phyloP scores from a whole-genome alignment of 2,797 vertebrate genomes.

The Falco concolor region DNA sequence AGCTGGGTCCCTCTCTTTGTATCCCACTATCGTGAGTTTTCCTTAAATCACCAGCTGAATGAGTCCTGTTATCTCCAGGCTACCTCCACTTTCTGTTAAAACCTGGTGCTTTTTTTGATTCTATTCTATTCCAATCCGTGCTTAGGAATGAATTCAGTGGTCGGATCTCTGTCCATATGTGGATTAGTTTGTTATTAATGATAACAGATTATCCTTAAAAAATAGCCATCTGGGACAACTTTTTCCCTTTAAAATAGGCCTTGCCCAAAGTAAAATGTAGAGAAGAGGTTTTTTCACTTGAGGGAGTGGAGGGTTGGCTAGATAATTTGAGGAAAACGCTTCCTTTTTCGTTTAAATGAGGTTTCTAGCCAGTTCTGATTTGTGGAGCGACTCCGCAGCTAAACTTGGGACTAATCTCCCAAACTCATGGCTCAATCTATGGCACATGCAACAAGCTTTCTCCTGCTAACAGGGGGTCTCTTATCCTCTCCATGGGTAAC shows the following conservation, averaged over 20 bases:
- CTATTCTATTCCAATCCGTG: not conserved
- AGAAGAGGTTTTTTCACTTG: not conserved
- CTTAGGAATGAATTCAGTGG: not conserved
- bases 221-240: not conserved
- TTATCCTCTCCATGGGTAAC: not conserved
- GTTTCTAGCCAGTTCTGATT: not conserved
- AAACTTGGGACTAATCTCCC: too few relatives aligned
- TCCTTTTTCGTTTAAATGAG: not conserved
- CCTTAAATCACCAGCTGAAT: not conserved
- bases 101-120: not conserved
- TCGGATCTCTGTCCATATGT: not conserved
- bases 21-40: not conserved
- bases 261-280: not conserved
- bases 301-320: not conserved
- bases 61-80: not conserved
- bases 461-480: not conserved
- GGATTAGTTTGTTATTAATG: not conserved
- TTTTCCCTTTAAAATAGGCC: not conserved
- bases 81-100: not conserved
- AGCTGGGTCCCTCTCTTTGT: not conserved
- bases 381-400: not conserved
- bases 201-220: not conserved
- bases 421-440: accelerated
- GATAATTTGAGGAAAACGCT: not conserved
- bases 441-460: not conserved